Evolutionary conservation across 2,888 invertebrate genomes (phyloP), one percentile per base, ranked within the genome.

Genomic region (Eupithecia inturbata): DNA sequence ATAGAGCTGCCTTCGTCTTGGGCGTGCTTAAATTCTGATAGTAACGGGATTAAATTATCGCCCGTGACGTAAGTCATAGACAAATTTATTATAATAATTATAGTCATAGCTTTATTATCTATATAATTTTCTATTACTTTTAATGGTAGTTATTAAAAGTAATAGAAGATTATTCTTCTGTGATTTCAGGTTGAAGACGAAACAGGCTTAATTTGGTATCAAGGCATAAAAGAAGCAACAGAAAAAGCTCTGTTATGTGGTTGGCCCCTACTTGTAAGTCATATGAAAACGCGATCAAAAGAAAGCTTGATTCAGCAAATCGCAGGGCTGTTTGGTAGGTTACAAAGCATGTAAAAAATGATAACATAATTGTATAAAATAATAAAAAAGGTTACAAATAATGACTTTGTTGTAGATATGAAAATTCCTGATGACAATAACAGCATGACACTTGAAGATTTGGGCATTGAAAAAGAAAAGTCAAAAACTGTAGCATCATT

Each of bases 401-500:
- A 69, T 16, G 1, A n/a, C 6, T 19, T 70, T 39, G 14, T 78
- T 77, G 31, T 67, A 78, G 78, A 53, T n/a, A 39, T 72, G 49
- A 49, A 16, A 9, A 70, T 77, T 14, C 28, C 68, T 28, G 60
- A 72, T 12, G 60, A 71, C 22, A 45, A 49, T 26, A 41, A 57
- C 22, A 26, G 2, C 22, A 69, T 19, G 19, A 68, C 75, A 31
- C 73, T 78, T 6, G 41, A 68, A 22, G 63, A 69, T 28, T 71
- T 79, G 66, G 76, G 72, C 14, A 41, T 78, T n/a, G 64, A 64
- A 22, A 7, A 14, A 19, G 75, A 68, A 41, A 71, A 74, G 19
- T 67, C 68, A 14, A 41, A 28, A 67, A 16, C 33, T 10, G 49
- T 76, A 19, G 14, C 67, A 19, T 67, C 71, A 22, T 72, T 72